These are phyloP conservation scores for Hyppa rectilinea DNA, from an alignment of 2,888 invertebrate genomes.

Conservation along the genomic window DNA sequence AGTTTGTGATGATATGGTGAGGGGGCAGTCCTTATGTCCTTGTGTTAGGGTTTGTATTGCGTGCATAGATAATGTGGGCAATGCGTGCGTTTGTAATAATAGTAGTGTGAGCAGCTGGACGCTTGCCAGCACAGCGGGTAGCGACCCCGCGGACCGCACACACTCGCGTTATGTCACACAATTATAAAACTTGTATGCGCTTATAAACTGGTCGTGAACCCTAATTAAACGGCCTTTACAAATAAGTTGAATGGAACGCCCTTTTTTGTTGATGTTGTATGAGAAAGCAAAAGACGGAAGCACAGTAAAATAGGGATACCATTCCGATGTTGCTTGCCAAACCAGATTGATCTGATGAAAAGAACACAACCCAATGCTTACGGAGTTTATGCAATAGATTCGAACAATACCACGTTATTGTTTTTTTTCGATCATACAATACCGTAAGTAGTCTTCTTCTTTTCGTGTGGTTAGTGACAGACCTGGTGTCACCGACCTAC, in stretches of 20 bases:
- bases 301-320: background rate
- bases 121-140: constrained; percentile 74
- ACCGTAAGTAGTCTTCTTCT: background rate
- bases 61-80: constrained; percentile 57
- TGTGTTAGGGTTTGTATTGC: constrained; percentile 53
- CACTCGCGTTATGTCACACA: constrained; percentile 64
- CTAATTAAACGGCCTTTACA: constrained; percentile 32
- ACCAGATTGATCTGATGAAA: background rate
- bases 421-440: background rate
- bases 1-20: constrained; percentile 3
- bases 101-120: constrained; percentile 71
- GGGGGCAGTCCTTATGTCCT: constrained; percentile 51
- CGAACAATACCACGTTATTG: background rate
- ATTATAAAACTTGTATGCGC: constrained; percentile 52
- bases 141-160: constrained; percentile 72
- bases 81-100: constrained; percentile 72
- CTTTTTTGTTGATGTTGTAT: constrained; percentile 13
- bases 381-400: background rate
- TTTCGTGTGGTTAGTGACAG: too few species aligned
- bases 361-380: background rate
- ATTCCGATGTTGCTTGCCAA: background rate
- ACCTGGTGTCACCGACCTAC: too few species aligned
- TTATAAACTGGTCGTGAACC: constrained; percentile 43
- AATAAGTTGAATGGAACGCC: constrained; percentile 17
- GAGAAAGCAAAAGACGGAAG: constrained; percentile 11